Evolutionary conservation across 2,888 invertebrate species (phyloP), one percentile per base, ranked within the genome.

Genomic region (Vanessa cardui): DNA sequence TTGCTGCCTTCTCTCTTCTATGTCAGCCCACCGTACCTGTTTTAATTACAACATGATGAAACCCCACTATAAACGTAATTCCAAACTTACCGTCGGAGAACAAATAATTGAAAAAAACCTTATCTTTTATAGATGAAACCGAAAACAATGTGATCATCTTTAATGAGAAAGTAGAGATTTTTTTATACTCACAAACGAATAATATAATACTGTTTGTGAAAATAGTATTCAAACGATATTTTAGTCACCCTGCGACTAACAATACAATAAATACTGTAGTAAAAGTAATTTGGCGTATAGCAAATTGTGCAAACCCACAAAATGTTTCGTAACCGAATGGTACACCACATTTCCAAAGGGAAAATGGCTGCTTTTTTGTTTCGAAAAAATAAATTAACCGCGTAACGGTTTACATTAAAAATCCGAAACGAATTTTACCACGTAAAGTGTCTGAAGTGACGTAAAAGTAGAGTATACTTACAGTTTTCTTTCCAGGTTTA

Each of bases 21-120:
- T 94, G 90, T 99, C 99, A 61, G 99, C 99, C 99, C 99, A 99
- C 80, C 99, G 96, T 78, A 99, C 99, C 99, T 99, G 90, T 90
- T 88, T 87, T 81, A 90, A 88, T 82, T 83, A 89, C 79, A 85
- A 87, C 71, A 83, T 81, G 85, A 89, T 90, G 79, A 89, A 88
- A 83, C 77, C 79, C 81, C 68, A 69, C 52, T 31, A 54, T 54
- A 64, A 54, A 69, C 44, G 56, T 58, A n/a, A 46, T 20, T 26
- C 18, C 18, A 56, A 59, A 71, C 64, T 64, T 67, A 64, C 71
- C 71, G 63, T 64, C 56, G 59, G 26, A 62, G 26, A 39, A 56
- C 18, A 9, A 54, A 21, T 31, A 18, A 33, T n/a, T 56, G 33
- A 56, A 33, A 56, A 33, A 18, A 56, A 33, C 56, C 33, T 56